Evolutionary conservation across 2,888 invertebrate species (phyloP), one percentile per base, ranked within the genome.

Genomic region (Nomada ferruginata): DNA sequence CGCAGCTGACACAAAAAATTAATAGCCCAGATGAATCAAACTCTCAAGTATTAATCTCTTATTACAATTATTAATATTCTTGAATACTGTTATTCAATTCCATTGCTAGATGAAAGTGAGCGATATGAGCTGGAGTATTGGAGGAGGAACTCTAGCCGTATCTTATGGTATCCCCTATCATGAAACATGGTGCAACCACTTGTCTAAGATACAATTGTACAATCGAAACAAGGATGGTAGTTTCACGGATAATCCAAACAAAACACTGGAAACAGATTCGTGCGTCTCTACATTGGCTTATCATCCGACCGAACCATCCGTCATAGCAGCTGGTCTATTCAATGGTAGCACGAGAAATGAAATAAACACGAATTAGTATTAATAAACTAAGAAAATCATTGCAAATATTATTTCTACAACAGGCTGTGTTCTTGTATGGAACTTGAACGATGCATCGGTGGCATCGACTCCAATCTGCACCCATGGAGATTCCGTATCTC

Each of bases 291-390:
- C 92, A 9, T 80, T 95, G 20, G 88, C 93, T 57, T 95, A 94
- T 91, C 95, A 95, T 91, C 94, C 95, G 2, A 90, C 89, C 2
- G 92, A 94, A 84, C 94, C 95, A 0, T 93, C 94, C 2, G 93
- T 95, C 74, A 89, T 95, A 63, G 95, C 94, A 42, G 94, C 94
- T 80, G 95, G 94, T 52, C 84, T 93, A 75, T 92, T 91, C 59
- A 93, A 93, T 84, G 93, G 93, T 93, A 78, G 59, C n/a, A 55
- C 36, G 18, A 1, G 13, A 57, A 7, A 36, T 36, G 29, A 2
- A 61, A 13, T 42, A 47, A 18, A 52, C 1, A 13, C 10, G 20
- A 5, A 18, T 18, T 36, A 52, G 60, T 23, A 47, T 59, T 29
- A 5, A 52, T 20, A 9, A 2, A 36, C 18, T 23, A 13, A 13